Evolutionary conservation across 2,888 invertebrate genomes (phyloP).

Genomic region (Acanthococcus lagerstroemiae): DNA sequence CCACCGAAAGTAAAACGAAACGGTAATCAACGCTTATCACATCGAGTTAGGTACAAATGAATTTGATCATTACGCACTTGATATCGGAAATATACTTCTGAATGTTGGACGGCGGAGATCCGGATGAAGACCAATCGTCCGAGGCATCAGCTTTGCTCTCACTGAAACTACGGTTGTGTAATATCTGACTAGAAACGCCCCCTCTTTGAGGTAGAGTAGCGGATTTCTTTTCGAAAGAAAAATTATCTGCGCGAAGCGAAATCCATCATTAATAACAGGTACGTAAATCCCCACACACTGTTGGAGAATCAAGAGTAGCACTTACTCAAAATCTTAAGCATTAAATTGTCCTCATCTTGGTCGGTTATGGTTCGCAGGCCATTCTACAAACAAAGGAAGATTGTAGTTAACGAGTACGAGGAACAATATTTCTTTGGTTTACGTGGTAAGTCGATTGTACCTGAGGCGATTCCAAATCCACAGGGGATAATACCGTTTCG

Average conservation of each 20-base stretch:
- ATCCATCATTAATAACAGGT: not conserved
- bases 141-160: constrained; percentile 38
- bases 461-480: constrained; percentile 14
- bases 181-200: constrained; percentile 20
- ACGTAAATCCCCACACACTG: too few relatives aligned
- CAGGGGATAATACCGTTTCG: constrained; percentile 10
- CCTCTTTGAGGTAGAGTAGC: constrained; percentile 38
- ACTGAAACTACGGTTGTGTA: constrained; percentile 39
- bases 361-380: constrained; percentile 1
- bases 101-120: constrained; percentile 19
- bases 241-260: not conserved
- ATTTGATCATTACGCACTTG: too few relatives aligned
- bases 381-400: not conserved
- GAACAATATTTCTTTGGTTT: too few relatives aligned
- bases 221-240: constrained; percentile 31
- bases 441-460: too few relatives aligned
- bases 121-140: constrained; percentile 25
- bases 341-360: not conserved
- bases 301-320: too few relatives aligned
- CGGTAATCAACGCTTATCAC: too few relatives aligned
- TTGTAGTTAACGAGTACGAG: not conserved
- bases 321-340: too few relatives aligned
- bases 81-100: constrained; percentile 18
- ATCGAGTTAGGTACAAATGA: too few relatives aligned
- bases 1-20: constrained; percentile 4